phyloP scores from a whole-genome alignment of 2,797 vertebrate species.

The Sebastes baramenuke region DNA sequence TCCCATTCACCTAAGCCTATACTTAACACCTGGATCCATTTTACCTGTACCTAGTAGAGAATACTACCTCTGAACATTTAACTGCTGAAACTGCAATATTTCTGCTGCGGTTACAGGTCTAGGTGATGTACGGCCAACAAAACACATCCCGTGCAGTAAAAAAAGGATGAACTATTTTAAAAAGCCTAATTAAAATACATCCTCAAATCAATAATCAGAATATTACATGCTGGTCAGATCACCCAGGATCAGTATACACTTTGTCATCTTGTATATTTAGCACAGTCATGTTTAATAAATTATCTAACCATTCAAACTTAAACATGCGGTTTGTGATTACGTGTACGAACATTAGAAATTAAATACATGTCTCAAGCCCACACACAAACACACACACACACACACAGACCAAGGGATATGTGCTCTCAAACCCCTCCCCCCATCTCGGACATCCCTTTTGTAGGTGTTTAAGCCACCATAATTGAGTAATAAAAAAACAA shows the following conservation, averaged over 20 bases:
- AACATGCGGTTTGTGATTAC: not conserved
- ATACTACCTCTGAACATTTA: not conserved
- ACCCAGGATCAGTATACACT: slow-evolving; percentile 61
- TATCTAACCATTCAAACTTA: not conserved
- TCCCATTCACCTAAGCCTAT: not conserved
- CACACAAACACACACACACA: slow-evolving; percentile 9
- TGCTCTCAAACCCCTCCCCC: slow-evolving; percentile 90
- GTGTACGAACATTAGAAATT: slow-evolving; percentile 17
- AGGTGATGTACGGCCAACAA: not conserved
- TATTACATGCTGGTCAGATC: slow-evolving; percentile 29
- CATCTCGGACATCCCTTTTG: slow-evolving; percentile 84
- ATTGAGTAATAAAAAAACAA: slow-evolving; percentile 49
- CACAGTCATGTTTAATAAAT: not conserved
- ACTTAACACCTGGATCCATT: not conserved
- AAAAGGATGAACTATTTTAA: not conserved
- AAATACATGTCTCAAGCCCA: slow-evolving; percentile 28
- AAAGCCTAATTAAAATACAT: not conserved
- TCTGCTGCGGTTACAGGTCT: not conserved
- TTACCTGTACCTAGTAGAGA: not conserved
- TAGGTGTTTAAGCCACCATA: slow-evolving; percentile 86
- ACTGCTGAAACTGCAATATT: not conserved
- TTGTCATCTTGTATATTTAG: not conserved
- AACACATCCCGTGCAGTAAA: not conserved
- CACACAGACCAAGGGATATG: slow-evolving; percentile 58
- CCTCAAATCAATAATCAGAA: not conserved